Percentiles rank a stretch among this genome's conserved stretches.
These are phyloP conservation scores for Bombus soroeensis DNA, from an alignment of 1,140 invertebrate genomes.

Conservation along the genomic window DNA sequence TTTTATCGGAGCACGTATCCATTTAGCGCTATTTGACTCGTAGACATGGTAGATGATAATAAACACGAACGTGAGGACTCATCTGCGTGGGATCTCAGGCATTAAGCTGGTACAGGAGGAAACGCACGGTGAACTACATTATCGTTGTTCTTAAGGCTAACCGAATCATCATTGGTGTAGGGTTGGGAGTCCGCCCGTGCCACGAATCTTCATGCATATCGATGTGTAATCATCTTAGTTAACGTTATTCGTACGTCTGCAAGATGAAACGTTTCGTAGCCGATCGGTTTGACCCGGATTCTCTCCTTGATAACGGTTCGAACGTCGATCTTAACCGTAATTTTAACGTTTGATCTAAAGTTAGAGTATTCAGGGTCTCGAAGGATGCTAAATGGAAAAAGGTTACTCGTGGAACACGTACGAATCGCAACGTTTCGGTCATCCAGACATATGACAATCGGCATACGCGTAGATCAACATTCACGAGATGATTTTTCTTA, in stretches of 20 bases:
- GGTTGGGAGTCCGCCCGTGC: constrained; percentile 71
- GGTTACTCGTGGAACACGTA: neutral
- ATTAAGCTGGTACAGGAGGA: constrained; percentile 56
- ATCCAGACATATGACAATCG: constrained; percentile 75
- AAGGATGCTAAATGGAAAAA: neutral
- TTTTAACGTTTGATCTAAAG: neutral
- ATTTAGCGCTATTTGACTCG: neutral
- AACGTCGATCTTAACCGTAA: neutral
- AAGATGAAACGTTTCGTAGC: constrained; percentile 75
- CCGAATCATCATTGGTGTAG: constrained; percentile 61
- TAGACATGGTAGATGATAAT: constrained; percentile 17
- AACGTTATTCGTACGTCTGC: constrained; percentile 72
- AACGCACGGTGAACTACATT: constrained; percentile 2
- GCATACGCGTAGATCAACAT: constrained; percentile 41
- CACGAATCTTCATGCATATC: constrained; percentile 62
- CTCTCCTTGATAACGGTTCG: neutral
- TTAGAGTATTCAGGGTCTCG: neutral
- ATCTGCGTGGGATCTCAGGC: constrained; percentile 69
- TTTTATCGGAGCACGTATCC: neutral
- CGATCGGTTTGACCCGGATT: neutral
- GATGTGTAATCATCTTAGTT: constrained; percentile 59
- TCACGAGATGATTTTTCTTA: constrained; percentile 50
- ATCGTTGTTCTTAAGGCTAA: constrained; percentile 9
- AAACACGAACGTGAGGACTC: constrained; percentile 23
- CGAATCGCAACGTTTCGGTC: constrained; percentile 73